A percentile compares a stretch with the other conserved stretches of the same genome.
These are phyloP conservation scores for Tachina fera DNA, from an alignment of 2,888 invertebrate species.

Conservation along the genomic window DNA sequence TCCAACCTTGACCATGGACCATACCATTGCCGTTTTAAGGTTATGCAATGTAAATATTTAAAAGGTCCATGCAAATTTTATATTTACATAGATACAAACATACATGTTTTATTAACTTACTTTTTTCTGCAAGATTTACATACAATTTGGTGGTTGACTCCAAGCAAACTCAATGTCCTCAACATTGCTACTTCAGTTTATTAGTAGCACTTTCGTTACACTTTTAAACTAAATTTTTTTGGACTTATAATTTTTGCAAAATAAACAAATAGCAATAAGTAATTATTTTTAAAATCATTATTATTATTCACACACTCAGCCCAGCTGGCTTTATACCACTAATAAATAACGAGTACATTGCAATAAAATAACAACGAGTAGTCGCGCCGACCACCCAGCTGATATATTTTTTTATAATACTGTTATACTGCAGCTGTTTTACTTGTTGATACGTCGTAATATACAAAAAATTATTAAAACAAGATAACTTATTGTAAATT, in stretches of 20 bases:
- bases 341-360: not conserved
- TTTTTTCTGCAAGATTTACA: constrained; percentile 45
- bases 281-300: too few species aligned
- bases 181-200: constrained; percentile 33
- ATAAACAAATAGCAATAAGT: constrained; percentile 25
- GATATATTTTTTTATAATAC: constrained; percentile 18
- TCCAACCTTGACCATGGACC: constrained; percentile 60
- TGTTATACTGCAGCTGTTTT: constrained; percentile 45
- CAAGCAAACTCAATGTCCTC: constrained; percentile 36
- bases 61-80: not conserved
- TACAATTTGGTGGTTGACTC: not conserved
- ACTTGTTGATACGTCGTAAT: not conserved
- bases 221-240: not conserved
- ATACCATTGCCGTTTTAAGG: constrained; percentile 53
- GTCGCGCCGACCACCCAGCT: constrained; percentile 7
- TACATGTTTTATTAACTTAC: constrained; percentile 42
- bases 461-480: too few species aligned
- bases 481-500: not conserved
- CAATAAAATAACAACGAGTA: constrained; percentile 9
- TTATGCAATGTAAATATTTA: constrained; percentile 76
- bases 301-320: not conserved
- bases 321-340: too few species aligned
- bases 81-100: not conserved
- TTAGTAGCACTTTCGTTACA: not conserved
- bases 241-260: not conserved